A percentile compares a stretch with the other conserved stretches of the same genome.
Conservation (phyloP, 1,140 invertebrate genomes). For the Bombus superbus region DNA sequence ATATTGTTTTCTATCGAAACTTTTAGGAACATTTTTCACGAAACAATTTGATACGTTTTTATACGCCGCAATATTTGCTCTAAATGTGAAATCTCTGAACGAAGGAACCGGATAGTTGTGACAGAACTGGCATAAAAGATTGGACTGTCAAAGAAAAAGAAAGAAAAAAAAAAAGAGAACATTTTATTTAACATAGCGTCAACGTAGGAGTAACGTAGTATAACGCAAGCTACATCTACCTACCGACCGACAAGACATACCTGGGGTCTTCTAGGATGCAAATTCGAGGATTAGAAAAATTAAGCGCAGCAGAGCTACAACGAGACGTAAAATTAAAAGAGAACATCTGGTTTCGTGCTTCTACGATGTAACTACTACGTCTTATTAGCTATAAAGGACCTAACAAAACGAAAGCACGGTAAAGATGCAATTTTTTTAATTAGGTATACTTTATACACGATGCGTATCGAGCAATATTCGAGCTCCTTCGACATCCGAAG, state of each 20-base stretch:
- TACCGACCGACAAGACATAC: neutral
- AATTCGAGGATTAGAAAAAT: constrained; percentile 37
- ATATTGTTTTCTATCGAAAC: too few relatives aligned
- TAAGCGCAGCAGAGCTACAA: constrained; percentile 40
- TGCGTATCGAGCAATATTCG: neutral
- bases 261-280: constrained; percentile 41
- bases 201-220: neutral
- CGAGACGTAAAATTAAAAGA: constrained; percentile 52
- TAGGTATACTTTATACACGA: neutral
- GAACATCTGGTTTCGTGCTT: constrained; percentile 18
- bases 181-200: neutral
- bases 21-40: too few relatives aligned
- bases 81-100: too few relatives aligned
- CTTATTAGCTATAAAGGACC: too few relatives aligned
- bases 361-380: neutral
- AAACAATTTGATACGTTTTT: too few relatives aligned
- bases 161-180: neutral
- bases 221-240: neutral
- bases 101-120: too few relatives aligned
- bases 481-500: neutral
- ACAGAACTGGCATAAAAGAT: too few relatives aligned
- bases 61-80: too few relatives aligned
- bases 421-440: neutral
- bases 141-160: too few relatives aligned
- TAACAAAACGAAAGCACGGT: too few relatives aligned